A percentile compares a stretch with the other conserved stretches of the same genome.
These are phyloP conservation scores for Idaea straminata DNA, from an alignment of 2,888 invertebrate genomes.

Conservation along the genomic window DNA sequence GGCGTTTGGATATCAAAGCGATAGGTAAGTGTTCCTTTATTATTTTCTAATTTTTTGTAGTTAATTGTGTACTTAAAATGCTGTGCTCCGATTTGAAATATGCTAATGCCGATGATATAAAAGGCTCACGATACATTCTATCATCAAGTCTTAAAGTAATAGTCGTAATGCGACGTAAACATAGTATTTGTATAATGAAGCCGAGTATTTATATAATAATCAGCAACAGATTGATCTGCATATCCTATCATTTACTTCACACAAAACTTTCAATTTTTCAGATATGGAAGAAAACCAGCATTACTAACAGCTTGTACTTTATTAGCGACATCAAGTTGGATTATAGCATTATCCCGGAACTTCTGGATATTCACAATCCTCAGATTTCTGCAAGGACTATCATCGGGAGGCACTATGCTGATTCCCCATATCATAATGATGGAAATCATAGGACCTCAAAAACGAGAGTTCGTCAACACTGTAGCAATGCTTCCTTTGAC, in stretches of 20 bases:
- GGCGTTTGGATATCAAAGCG: conserved; percentile 83
- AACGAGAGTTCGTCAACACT: conserved; percentile 70
- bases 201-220: too few relatives aligned
- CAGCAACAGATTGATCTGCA: too few relatives aligned
- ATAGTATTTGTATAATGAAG: too few relatives aligned
- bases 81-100: not conserved
- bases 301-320: conserved; percentile 81
- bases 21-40: conserved; percentile 76
- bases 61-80: not conserved
- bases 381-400: conserved; percentile 83
- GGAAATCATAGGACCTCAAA: conserved; percentile 77
- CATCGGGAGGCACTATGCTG: conserved; percentile 88
- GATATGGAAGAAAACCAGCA: conserved; percentile 85
- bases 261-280: conserved; percentile 45
- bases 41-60: not conserved
- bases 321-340: conserved; percentile 82
- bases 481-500: conserved; percentile 82
- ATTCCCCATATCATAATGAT: conserved; percentile 82
- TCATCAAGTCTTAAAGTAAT: too few relatives aligned
- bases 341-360: conserved; percentile 82
- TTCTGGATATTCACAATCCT: conserved; percentile 76
- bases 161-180: too few relatives aligned
- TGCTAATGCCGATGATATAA: too few relatives aligned
- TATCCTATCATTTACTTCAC: not conserved
- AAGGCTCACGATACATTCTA: too few relatives aligned